phyloP scores from a whole-genome alignment of 2,797 vertebrate species.

The Scolopax rusticola region DNA sequence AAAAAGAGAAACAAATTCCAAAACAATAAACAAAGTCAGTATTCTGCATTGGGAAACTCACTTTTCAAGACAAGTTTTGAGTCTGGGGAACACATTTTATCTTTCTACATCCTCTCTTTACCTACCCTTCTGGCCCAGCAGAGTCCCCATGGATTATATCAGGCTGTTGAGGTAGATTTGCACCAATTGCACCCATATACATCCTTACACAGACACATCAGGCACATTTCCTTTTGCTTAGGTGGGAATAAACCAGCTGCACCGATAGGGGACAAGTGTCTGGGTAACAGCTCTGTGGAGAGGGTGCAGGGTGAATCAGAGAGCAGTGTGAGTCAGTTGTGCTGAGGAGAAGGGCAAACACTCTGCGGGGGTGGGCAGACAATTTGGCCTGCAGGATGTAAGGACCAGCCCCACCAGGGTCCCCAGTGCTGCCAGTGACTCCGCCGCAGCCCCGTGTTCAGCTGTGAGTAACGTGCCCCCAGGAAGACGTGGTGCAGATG shows the following conservation, averaged over 20 bases:
- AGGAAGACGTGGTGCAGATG: not conserved
- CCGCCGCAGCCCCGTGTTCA: not conserved
- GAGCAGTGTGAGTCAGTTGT: not conserved
- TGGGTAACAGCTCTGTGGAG: not conserved
- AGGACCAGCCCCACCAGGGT: not conserved
- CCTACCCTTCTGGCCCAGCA: not conserved
- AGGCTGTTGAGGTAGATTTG: not conserved
- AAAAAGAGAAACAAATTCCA: not conserved
- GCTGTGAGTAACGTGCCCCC: not conserved
- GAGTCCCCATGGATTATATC: too few species aligned
- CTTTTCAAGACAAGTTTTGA: not conserved
- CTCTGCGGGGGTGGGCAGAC: not conserved
- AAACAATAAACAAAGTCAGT: not conserved
- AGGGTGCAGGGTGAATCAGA: not conserved
- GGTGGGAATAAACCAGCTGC: not conserved
- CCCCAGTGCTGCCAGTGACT: not conserved
- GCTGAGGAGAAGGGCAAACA: not conserved
- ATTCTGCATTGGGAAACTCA: fast-evolving
- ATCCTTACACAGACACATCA: not conserved
- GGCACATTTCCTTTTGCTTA: not conserved
- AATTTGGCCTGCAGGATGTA: not conserved
- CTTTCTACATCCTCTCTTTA: not conserved
- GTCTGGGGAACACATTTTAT: not conserved
- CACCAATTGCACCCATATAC: not conserved
- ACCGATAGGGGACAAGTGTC: fast-evolving